Percentiles rank a stretch among this genome's conserved stretches.
phyloP scores from a whole-genome alignment of 35 echinoderm and acorn worm species.

The Diadema setosum region DNA sequence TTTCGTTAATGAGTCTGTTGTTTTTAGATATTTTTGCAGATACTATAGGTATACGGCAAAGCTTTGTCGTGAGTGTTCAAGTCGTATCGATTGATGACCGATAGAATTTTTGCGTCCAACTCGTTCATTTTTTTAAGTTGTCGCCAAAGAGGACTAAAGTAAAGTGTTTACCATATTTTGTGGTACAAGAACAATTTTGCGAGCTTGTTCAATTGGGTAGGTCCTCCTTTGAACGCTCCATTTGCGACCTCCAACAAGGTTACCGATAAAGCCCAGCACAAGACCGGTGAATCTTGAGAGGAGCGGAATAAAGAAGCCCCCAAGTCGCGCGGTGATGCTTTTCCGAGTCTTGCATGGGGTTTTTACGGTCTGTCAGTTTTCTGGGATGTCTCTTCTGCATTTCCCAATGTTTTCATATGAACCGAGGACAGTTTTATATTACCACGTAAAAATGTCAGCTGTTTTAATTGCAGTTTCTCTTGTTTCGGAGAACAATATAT shows the following conservation, averaged over 20 bases:
- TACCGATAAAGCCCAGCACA: neutral
- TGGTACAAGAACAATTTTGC: neutral
- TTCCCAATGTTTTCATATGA: neutral
- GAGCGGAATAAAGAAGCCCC: neutral
- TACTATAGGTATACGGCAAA: neutral
- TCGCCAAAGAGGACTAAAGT: too few species aligned
- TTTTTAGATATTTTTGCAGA: neutral
- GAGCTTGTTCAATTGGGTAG: neutral
- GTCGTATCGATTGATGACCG: neutral
- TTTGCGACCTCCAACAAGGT: neutral
- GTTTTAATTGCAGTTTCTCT: conserved; percentile 15
- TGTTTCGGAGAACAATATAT: conserved; percentile 38
- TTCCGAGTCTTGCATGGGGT: neutral
- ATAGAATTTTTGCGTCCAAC: neutral
- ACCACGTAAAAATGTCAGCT: neutral
- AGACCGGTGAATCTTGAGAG: neutral
- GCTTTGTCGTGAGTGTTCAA: neutral
- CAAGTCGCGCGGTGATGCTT: neutral
- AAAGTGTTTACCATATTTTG: neutral
- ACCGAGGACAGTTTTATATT: neutral
- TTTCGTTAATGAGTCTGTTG: neutral
- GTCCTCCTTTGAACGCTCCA: too few species aligned
- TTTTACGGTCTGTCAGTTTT: neutral
- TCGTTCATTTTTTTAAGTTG: neutral
- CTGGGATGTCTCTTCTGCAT: neutral